Conservation (phyloP, 2,888 invertebrate species). For the Empis livida region DNA sequence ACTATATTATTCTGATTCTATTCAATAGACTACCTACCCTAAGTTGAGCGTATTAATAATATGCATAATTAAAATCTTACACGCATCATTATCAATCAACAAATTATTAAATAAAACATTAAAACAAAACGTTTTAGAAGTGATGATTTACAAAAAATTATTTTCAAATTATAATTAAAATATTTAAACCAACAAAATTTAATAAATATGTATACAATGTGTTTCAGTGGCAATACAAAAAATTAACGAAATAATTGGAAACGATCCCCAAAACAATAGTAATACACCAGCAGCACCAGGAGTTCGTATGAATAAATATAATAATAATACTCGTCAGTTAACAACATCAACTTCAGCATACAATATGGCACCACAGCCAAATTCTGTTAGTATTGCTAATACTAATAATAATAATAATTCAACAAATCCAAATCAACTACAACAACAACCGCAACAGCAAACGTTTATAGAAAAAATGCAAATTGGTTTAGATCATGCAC, state of each 20-base stretch:
- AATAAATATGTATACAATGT: neutral
- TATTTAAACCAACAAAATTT: no score
- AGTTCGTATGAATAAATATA: constrained; percentile 10
- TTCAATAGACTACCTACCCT: no score
- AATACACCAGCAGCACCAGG: neutral
- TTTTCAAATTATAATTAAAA: no score
- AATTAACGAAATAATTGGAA: constrained; percentile 21
- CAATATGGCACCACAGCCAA: neutral
- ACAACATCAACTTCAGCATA: neutral
- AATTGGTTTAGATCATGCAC: constrained; percentile 64
- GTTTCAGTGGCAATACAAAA: constrained; percentile 23
- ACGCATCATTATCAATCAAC: no score
- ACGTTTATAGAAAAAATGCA: constrained; percentile 51
- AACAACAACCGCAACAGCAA: neutral
- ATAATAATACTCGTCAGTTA: neutral
- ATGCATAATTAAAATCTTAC: no score
- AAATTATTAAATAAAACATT: no score
- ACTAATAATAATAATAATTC: neutral
- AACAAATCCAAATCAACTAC: neutral
- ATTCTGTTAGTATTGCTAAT: neutral
- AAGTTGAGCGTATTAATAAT: no score
- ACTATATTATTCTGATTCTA: no score
- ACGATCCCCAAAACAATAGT: constrained; percentile 6
- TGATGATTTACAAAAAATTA: no score
- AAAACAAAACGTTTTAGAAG: no score